phyloP scores from a whole-genome alignment of 2,888 invertebrate genomes.

The Spodoptera exigua region DNA sequence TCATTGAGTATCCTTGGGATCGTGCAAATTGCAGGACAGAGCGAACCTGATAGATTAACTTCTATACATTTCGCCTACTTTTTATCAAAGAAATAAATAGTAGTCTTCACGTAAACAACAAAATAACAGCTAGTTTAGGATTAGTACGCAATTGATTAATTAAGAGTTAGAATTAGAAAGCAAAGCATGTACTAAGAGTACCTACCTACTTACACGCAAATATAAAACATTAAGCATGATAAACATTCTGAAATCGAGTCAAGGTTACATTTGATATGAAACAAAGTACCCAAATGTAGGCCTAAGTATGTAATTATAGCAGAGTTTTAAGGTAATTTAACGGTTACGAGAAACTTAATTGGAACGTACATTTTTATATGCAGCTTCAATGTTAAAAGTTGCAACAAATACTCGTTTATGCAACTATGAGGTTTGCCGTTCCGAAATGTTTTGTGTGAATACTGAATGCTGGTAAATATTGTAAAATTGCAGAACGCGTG shows the following conservation, averaged over 20 bases:
- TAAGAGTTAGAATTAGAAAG: conserved; percentile 32
- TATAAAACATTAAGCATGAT: conserved; percentile 1
- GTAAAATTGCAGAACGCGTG: conserved; percentile 13
- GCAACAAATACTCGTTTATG: conserved; percentile 3
- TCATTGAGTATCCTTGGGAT: too few species aligned
- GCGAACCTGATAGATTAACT: too few species aligned
- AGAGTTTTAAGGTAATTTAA: too few species aligned
- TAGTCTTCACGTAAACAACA: not conserved
- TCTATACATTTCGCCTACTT: too few species aligned
- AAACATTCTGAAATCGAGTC: conserved; percentile 30
- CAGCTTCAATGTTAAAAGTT: not conserved
- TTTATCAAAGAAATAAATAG: not conserved
- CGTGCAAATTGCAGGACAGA: too few species aligned
- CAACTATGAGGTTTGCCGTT: conserved; percentile 19
- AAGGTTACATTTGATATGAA: conserved; percentile 32
- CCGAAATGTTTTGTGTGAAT: conserved; percentile 18
- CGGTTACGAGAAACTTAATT: too few species aligned
- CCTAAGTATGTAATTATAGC: not conserved
- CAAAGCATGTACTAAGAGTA: conserved; percentile 25
- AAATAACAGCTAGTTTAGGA: not conserved
- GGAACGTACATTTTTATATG: too few species aligned
- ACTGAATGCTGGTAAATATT: conserved; percentile 24
- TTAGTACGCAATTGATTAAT: conserved; percentile 17
- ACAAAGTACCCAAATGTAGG: conserved; percentile 7
- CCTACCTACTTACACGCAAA: conserved; percentile 16